Base-by-base conservation (phyloP, 2,888 invertebrate species). In the Pammene aurita region DNA sequence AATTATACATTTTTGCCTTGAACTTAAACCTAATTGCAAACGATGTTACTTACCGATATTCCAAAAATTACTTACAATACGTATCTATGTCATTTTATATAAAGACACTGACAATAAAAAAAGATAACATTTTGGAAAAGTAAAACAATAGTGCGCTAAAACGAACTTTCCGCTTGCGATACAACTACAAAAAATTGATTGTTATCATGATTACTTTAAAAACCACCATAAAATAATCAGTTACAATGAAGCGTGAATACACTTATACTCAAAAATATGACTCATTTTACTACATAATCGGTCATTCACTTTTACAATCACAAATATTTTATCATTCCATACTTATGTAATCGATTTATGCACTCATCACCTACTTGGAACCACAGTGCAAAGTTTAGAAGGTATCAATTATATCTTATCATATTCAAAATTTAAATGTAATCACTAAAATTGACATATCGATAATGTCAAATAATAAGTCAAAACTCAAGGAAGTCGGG, bases 241-340 rank as follows among this genome's bases (percentile, higher is more conserved):
- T n/a, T n/a, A 11, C 26, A 10, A 60, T 14, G 42, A 52, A 34
- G 7, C 7, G 42, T 57, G 55, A 44, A 35, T n/a, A n/a, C n/a
- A n/a, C n/a, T n/a, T n/a, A 10, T 9, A 42, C 44, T 0, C 10
- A 16, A 26, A 44, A 44, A 18, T 11, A 34, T 54, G 11, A 46
- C 35, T 35, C 44, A 35, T 35, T 46, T 46, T 11, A 48, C 26
- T 26, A 34, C 46, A 57, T 46, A 63, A 68, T 68, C 57, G 52
- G 68, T 52, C 63, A 35, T 44, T 58, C 42, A 44, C 34, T 35
- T 63, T 44, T 35, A 57, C 63, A 57, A 68, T 63, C 63, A 58
- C 14, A 13, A n/a, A n/a, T n/a, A 35, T 41, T 57, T 57, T 63
- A 68, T 68, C 63, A 62, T 11, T 46, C 10, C 2, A 16, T 57